Evolutionary conservation across 2,113 vertebrate genomes (phyloP), one percentile per base, ranked within the genome.

Genomic region (Hemiprocne comata): DNA sequence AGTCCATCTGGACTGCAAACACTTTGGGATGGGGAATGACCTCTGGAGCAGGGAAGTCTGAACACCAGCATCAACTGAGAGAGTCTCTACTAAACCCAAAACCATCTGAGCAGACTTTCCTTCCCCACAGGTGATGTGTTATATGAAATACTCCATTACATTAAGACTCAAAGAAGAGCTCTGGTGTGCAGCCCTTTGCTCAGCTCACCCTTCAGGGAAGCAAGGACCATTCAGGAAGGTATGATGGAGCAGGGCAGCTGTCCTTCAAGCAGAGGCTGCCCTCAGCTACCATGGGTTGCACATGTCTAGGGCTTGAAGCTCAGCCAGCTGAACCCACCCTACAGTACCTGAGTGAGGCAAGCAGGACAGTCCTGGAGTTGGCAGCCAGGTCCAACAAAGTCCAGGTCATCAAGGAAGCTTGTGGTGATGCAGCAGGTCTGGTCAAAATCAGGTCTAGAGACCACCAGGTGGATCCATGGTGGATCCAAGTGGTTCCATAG

Each of bases 91-190:
- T 9, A 0, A 23, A 10, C 1, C 14, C 36, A 26, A 20, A 70
- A 8, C 3, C 5, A 10, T 7, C 92, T 93, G 92, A 97, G 74
- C 66, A 85, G 75, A 14, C 64, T 57, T 90, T 78, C 25, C 58
- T 73, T 75, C 19, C 58, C 57, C 69, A 17, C 83, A 99, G 99
- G 99, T 17, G 99, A 99, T 54, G 99, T 99, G 79, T 95, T 99
- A 14, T 99, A 99, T 78, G 99, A 99, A 96, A 98, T 99, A 72
- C 98, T 99, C 26, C 98, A 98, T 90, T 98, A 98, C 85, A 98
- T 99, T 38, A 99, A 98, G 94, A 98, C 98, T 69, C 98, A 98
- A 69, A 98, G 99, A 92, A 97, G 94, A 95, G 97, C 94, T 57
- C 90, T 98, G 69, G 93, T 97, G 64, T 96, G 97, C 65, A 94